A percentile compares a stretch with the other conserved stretches of the same genome.
Conservation (phyloP, 1,140 invertebrate species). For the Ips nitidus region DNA sequence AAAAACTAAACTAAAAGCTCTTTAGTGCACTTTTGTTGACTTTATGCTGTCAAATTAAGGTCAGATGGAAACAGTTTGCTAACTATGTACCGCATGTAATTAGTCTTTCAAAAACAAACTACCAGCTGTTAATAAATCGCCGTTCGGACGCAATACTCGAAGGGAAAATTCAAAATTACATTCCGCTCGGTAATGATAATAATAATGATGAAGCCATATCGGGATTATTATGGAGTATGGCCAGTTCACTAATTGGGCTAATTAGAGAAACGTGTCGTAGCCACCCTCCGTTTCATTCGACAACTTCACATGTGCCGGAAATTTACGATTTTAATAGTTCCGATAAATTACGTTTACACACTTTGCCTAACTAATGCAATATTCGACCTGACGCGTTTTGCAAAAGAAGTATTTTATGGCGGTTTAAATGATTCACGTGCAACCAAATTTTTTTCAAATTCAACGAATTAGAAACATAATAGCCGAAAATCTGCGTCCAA, state of each 20-base stretch:
- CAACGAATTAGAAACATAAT: neutral
- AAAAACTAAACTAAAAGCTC: too few species aligned
- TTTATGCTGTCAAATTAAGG: too few species aligned
- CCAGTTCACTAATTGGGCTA: conserved; percentile 51
- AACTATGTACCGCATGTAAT: too few species aligned
- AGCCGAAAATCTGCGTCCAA: neutral
- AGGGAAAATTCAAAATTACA: conserved; percentile 4
- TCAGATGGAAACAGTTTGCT: too few species aligned
- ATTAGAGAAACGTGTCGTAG: conserved; percentile 52
- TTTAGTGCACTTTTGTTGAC: too few species aligned
- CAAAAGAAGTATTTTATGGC: too few species aligned
- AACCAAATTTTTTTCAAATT: too few species aligned
- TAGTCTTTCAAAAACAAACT: too few species aligned
- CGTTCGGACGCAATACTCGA: too few species aligned
- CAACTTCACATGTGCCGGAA: conserved; percentile 51
- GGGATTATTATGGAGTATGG: conserved; percentile 36
- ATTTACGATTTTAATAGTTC: conserved; percentile 52
- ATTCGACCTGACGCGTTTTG: conserved; percentile 13
- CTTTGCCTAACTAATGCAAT: conserved; percentile 50
- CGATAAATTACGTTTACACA: conserved; percentile 51
- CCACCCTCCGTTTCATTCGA: conserved; percentile 48
- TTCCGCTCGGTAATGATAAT: conserved; percentile 15
- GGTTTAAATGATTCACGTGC: too few species aligned
- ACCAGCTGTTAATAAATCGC: too few species aligned
- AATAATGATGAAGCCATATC: conserved; percentile 25